A percentile compares a stretch with the other conserved stretches of the same genome.
phyloP scores from a whole-genome alignment of 2,113 vertebrate species.

The Lanius ludovicianus region DNA sequence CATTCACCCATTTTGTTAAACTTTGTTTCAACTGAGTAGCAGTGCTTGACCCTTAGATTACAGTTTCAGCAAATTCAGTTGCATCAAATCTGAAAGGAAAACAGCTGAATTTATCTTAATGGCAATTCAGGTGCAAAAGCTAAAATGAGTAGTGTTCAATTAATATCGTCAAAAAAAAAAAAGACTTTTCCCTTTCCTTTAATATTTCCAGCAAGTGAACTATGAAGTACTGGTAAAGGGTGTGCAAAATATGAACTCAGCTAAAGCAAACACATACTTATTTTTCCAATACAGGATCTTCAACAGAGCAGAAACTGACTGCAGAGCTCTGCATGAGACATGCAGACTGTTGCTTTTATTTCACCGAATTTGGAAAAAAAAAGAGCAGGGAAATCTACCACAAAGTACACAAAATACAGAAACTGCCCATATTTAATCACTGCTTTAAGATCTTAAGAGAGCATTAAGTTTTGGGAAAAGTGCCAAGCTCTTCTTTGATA shows the following conservation, averaged over 20 bases:
- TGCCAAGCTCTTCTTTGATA: background rate
- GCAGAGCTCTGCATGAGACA: background rate
- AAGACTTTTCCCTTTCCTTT: background rate
- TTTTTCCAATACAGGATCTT: background rate
- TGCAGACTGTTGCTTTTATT: background rate
- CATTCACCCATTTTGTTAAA: background rate
- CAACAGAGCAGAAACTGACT: background rate
- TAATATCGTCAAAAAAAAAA: background rate
- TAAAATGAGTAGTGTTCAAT: background rate
- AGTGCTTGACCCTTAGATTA: background rate
- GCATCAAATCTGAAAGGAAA: background rate
- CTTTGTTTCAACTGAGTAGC: background rate
- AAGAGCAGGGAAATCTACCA: background rate
- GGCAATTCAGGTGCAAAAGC: background rate
- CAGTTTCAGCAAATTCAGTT: background rate
- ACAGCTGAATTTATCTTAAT: background rate
- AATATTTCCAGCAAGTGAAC: background rate
- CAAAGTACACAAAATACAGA: background rate
- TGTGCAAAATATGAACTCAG: background rate
- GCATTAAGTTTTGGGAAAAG: background rate
- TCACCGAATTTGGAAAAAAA: background rate
- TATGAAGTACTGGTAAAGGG: background rate
- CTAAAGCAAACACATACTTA: background rate
- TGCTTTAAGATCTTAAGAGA: background rate
- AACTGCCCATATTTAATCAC: background rate